Percentiles rank a stretch among this genome's conserved stretches.
Evolutionary conservation across 2,113 vertebrate genomes (phyloP).

Genomic region (Plectropomus leopardus): DNA sequence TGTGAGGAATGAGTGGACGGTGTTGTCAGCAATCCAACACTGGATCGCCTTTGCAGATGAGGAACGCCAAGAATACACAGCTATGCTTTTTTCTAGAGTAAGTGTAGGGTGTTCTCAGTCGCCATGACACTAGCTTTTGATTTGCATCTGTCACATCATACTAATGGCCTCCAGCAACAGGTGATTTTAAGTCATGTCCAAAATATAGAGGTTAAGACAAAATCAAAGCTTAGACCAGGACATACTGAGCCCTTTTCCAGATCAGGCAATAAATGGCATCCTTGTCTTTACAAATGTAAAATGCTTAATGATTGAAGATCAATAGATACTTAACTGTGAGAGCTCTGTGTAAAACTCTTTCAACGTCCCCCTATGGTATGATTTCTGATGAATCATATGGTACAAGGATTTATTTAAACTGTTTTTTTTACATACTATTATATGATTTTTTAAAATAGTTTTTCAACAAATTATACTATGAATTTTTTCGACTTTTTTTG

Average conservation of each 20-base stretch:
- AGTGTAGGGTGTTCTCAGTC: neutral
- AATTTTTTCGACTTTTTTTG: no score
- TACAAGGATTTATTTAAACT: no score
- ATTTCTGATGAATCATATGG: neutral
- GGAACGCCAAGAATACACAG: constrained; percentile 26
- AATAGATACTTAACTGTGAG: no score
- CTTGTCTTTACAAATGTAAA: neutral
- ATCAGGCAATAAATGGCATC: neutral
- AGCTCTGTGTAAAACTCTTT: neutral
- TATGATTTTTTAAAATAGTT: no score
- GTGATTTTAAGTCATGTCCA: neutral
- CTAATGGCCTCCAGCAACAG: neutral
- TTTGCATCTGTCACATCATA: neutral
- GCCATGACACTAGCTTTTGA: neutral
- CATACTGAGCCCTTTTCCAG: neutral
- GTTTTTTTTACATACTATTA: no score
- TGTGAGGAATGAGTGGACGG: constrained; percentile 42
- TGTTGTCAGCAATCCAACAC: constrained; percentile 46
- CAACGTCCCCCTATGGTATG: no score
- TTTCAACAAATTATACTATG: no score
- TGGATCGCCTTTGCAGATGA: constrained; percentile 38
- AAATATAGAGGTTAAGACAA: neutral
- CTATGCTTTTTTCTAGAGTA: constrained; percentile 52
- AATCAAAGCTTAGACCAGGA: neutral
- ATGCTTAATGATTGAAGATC: neutral